Percentiles rank a stretch among this genome's conserved stretches.
Evolutionary conservation across 2,888 invertebrate genomes (phyloP).

Genomic region (Oscheius sp.): DNA sequence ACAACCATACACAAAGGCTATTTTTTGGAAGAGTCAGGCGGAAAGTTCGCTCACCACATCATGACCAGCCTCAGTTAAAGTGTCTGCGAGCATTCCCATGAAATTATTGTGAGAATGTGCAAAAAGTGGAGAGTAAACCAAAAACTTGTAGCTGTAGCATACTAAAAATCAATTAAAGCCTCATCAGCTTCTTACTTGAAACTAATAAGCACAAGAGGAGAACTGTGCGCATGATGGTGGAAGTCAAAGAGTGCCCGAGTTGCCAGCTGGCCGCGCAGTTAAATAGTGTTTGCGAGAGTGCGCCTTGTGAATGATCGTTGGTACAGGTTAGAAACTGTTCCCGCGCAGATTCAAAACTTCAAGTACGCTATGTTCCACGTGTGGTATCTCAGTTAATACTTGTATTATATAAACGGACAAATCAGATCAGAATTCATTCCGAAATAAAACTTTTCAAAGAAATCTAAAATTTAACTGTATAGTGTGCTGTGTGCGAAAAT

Average conservation of each 20-base stretch:
- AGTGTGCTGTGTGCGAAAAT: too few relatives aligned
- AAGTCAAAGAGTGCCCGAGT: background rate
- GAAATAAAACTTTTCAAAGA: too few relatives aligned
- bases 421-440: too few relatives aligned
- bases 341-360: too few relatives aligned
- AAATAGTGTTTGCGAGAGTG: background rate
- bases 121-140: conserved; percentile 42
- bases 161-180: background rate
- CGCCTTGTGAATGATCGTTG: background rate
- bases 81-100: conserved; percentile 41
- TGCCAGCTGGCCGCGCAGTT: background rate
- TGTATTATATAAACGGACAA: too few relatives aligned
- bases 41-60: conserved; percentile 36
- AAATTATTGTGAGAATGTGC: conserved; percentile 44
- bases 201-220: conserved; percentile 5
- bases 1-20: background rate
- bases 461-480: too few relatives aligned
- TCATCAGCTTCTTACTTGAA: background rate
- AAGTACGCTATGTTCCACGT: too few relatives aligned
- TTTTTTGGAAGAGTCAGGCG: background rate
- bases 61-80: conserved; percentile 44
- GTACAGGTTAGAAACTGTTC: too few relatives aligned
- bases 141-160: conserved; percentile 20
- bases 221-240: background rate
- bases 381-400: too few relatives aligned